phyloP scores from a whole-genome alignment of 2,888 invertebrate species.

The Hypomecis punctinalis region DNA sequence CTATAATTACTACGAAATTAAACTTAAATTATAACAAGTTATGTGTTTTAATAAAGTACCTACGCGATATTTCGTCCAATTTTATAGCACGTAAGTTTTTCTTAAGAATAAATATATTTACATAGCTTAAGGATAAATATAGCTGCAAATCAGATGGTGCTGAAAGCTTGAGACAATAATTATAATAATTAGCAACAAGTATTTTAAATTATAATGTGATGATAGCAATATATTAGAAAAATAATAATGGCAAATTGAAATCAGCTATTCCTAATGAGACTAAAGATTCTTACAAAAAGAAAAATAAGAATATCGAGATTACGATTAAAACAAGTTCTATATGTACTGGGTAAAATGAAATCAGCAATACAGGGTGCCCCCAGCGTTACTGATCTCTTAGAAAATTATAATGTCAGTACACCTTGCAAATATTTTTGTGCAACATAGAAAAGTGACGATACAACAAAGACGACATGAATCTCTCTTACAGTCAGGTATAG shows the following conservation, averaged over 20 bases:
- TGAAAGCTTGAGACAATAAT: slow-evolving; percentile 32
- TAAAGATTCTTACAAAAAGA: slow-evolving; percentile 3
- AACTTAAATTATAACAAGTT: slow-evolving; percentile 55
- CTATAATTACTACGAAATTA: slow-evolving; percentile 23
- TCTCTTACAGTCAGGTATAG: slow-evolving; percentile 5
- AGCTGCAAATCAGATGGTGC: slow-evolving; percentile 46
- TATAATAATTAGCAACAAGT: slow-evolving; percentile 33
- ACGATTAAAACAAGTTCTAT: slow-evolving; percentile 3
- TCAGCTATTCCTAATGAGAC: slow-evolving; percentile 26
- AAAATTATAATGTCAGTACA: background rate
- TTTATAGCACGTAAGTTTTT: slow-evolving; percentile 59
- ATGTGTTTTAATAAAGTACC: slow-evolving; percentile 58
- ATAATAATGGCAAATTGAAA: slow-evolving; percentile 43
- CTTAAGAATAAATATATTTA: slow-evolving; percentile 80
- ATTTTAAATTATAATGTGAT: slow-evolving; percentile 37
- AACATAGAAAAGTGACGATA: background rate
- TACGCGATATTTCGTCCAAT: slow-evolving; percentile 58
- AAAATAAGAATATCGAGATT: slow-evolving; percentile 21
- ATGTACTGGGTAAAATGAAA: background rate
- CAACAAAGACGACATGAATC: background rate
- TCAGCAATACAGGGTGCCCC: background rate
- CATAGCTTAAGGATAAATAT: slow-evolving; percentile 64
- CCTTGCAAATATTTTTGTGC: slow-evolving; percentile 1
- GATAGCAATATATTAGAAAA: slow-evolving; percentile 34
- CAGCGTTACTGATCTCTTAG: background rate